phyloP scores from a whole-genome alignment of 2,888 invertebrate genomes.

The Amblyjoppa proteus region DNA sequence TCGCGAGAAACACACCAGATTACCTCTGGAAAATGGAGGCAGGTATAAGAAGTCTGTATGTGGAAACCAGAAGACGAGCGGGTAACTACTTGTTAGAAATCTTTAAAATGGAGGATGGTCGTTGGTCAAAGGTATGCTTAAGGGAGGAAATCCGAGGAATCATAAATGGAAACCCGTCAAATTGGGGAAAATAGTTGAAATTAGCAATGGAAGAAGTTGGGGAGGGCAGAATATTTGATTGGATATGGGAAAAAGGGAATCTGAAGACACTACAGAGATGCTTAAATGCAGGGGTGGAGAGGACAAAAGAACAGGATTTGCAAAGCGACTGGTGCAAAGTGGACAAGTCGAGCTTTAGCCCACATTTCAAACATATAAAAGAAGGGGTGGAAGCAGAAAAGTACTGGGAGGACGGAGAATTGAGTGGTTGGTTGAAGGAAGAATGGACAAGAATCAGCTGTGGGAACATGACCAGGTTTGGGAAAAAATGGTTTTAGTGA shows the following conservation, averaged over 20 bases:
- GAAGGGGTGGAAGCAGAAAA: conserved; percentile 4
- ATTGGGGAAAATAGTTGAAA: neutral
- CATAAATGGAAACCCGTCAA: neutral
- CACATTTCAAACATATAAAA: conserved; percentile 28
- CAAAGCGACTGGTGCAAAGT: conserved; percentile 34
- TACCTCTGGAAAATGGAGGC: no score
- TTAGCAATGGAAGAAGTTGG: no score
- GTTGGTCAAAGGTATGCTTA: no score
- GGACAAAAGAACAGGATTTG: conserved; percentile 2
- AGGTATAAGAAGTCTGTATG: no score
- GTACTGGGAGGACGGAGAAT: conserved; percentile 33
- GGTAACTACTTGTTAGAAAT: no score
- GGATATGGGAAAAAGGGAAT: conserved; percentile 8
- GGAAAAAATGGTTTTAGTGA: conserved; percentile 18
- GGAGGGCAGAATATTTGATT: neutral
- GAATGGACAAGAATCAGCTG: conserved; percentile 41
- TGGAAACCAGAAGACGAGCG: no score
- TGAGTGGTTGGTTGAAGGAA: conserved; percentile 14
- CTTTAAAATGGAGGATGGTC: no score
- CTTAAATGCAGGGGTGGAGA: neutral
- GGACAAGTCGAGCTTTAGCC: conserved; percentile 16
- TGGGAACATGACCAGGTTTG: neutral
- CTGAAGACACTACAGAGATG: neutral
- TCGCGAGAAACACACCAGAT: no score
- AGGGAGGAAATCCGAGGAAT: neutral